These are phyloP conservation scores for Caenorhabditis sp. DNA, from an alignment of 2,888 invertebrate species.

Conservation along the genomic window DNA sequence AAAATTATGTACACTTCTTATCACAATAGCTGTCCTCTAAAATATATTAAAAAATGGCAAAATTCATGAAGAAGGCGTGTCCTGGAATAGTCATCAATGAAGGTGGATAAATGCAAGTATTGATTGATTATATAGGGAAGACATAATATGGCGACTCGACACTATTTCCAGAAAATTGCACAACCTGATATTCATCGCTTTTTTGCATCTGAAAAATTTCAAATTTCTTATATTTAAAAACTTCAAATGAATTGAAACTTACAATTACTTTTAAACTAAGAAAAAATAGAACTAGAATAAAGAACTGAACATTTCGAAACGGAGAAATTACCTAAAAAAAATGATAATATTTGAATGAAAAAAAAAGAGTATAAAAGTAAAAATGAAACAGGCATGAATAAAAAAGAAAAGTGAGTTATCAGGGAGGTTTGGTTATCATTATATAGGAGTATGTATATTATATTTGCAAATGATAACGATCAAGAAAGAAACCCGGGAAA, in stretches of 20 bases:
- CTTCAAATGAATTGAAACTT: conserved; percentile 2
- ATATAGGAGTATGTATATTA: neutral
- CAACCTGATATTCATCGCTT: conserved; percentile 14
- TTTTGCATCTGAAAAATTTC: conserved; percentile 11
- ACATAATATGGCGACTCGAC: conserved; percentile 42
- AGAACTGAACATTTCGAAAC: neutral
- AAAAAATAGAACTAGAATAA: neutral
- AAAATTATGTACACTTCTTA: neutral
- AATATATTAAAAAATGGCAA: conserved; percentile 4
- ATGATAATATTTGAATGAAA: neutral
- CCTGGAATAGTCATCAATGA: conserved; percentile 40
- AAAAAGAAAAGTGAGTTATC: neutral
- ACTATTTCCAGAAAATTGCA: conserved; percentile 36
- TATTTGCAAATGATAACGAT: neutral
- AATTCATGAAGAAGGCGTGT: conserved; percentile 18
- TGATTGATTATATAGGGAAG: conserved; percentile 2
- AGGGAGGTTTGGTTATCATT: neutral
- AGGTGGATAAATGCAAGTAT: neutral
- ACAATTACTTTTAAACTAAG: conserved; percentile 2
- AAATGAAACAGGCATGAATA: too few relatives aligned
- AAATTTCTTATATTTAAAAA: neutral
- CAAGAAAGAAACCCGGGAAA: neutral
- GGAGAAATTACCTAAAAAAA: conserved; percentile 28
- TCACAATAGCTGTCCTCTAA: neutral
- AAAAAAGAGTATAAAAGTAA: conserved; percentile 1